Evolutionary conservation across 1,140 invertebrate species (phyloP).

Genomic region (Alviniconcha marisindica): DNA sequence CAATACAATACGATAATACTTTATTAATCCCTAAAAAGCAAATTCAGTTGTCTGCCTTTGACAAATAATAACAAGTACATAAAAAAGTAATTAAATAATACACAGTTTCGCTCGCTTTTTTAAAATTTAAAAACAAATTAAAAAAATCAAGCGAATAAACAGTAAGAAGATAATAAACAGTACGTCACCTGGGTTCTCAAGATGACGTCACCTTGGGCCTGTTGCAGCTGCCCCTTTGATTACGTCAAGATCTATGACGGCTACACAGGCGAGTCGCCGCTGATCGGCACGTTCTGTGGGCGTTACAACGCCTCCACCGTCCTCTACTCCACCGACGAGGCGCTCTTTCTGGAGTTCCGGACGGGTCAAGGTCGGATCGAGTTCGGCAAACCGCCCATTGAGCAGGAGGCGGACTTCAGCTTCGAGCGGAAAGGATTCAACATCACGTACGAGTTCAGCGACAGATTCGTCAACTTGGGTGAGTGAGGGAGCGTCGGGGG

Average conservation of each 20-base stretch:
- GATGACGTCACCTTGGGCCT: not conserved
- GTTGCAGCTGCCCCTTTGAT: conserved; percentile 96
- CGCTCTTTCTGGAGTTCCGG: conserved; percentile 84
- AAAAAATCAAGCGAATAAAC: too few relatives aligned
- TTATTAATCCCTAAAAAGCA: too few relatives aligned
- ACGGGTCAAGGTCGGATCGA: conserved; percentile 65
- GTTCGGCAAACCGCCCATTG: conserved; percentile 57
- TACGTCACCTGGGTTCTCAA: too few relatives aligned
- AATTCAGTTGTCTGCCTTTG: too few relatives aligned
- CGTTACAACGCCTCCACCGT: conserved; percentile 94
- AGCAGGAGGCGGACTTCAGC: conserved; percentile 64
- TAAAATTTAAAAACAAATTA: too few relatives aligned
- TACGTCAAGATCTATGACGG: conserved; percentile 98
- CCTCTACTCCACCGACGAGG: conserved; percentile 93
- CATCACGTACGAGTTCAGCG: conserved; percentile 70
- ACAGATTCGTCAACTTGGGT: conserved; percentile 65
- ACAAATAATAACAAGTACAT: too few relatives aligned
- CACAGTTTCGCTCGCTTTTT: too few relatives aligned
- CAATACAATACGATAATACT: too few relatives aligned
- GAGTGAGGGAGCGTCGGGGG: conserved; percentile 46
- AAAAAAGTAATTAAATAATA: too few relatives aligned
- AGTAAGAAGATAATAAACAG: too few relatives aligned
- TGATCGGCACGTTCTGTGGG: conserved; percentile 98
- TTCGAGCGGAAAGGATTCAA: conserved; percentile 70
- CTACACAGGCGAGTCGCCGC: conserved; percentile 86